A percentile compares a stretch with the other conserved stretches of the same genome.
Evolutionary conservation across 2,113 vertebrate species (phyloP).

Genomic region (Misgurnus anguillicaudatus): DNA sequence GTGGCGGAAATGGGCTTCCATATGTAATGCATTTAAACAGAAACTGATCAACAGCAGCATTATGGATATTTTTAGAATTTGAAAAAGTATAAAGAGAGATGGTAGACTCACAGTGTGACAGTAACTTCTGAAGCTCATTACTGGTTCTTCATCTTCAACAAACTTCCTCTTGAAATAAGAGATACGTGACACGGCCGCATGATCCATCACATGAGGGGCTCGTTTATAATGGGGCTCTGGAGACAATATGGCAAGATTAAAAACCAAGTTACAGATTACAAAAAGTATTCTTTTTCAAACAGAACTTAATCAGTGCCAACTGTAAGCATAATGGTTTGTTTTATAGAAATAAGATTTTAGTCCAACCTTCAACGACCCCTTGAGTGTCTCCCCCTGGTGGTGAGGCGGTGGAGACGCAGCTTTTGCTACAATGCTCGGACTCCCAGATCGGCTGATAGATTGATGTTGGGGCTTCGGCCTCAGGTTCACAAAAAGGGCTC

Average conservation of each 20-base stretch:
- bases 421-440: constrained; percentile 76
- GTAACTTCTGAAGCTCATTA: constrained; percentile 86
- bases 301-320: too few relatives aligned
- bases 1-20: too few relatives aligned
- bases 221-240: constrained; percentile 86
- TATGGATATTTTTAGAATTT: neutral
- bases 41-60: too few relatives aligned
- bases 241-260: constrained; percentile 40
- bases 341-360: neutral
- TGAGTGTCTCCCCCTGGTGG: constrained; percentile 65
- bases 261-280: neutral
- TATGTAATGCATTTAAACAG: too few relatives aligned
- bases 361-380: constrained; percentile 71
- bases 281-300: too few relatives aligned
- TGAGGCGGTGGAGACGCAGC: constrained; percentile 65
- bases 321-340: too few relatives aligned
- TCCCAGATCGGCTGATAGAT: constrained; percentile 83
- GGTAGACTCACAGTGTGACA: constrained; percentile 85
- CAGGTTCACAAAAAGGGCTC: constrained; percentile 89
- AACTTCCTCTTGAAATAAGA: constrained; percentile 97
- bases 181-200: constrained; percentile 86
- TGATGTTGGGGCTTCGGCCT: constrained; percentile 79
- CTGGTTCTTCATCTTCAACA: constrained; percentile 89
- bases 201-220: constrained; percentile 85
- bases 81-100: neutral